phyloP scores from a whole-genome alignment of 1,140 invertebrate genomes.

The Leguminivora glycinivorella region DNA sequence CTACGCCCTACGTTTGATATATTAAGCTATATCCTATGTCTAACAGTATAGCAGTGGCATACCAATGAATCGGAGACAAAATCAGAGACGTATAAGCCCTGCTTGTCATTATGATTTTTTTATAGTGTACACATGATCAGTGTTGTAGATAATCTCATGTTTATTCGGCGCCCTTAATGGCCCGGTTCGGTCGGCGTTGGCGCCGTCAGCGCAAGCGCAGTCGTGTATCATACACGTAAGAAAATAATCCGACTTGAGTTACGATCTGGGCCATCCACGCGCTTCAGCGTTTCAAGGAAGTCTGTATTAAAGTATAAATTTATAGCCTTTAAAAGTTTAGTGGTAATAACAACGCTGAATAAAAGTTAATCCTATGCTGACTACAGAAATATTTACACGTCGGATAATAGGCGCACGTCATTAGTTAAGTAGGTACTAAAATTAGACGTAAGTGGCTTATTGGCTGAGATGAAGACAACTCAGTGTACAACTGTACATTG shows the following conservation, averaged over 20 bases:
- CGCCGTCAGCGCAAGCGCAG: conserved; percentile 62
- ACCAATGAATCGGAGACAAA: neutral
- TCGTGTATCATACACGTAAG: conserved; percentile 74
- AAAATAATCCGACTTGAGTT: conserved; percentile 71
- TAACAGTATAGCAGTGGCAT: neutral
- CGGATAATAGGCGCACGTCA: neutral
- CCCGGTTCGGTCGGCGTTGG: conserved; percentile 60
- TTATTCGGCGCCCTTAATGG: conserved; percentile 74
- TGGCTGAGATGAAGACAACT: neutral
- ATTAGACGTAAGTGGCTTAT: neutral
- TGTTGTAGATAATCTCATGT: conserved; percentile 75
- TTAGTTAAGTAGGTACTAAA: neutral
- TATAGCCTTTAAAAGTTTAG: conserved; percentile 29
- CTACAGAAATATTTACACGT: conserved; percentile 12
- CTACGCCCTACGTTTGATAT: no score
- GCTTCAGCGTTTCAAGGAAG: conserved; percentile 50
- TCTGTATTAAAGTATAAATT: conserved; percentile 35
- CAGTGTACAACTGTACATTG: neutral
- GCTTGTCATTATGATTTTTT: conserved; percentile 10
- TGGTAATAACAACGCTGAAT: conserved; percentile 7
- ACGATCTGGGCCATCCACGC: conserved; percentile 53
- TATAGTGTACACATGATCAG: conserved; percentile 29
- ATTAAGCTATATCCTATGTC: neutral
- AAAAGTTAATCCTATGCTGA: conserved; percentile 13
- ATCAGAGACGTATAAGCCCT: neutral